Conservation (phyloP, 2,888 invertebrate species). For the Sminthurinus aureus region DNA sequence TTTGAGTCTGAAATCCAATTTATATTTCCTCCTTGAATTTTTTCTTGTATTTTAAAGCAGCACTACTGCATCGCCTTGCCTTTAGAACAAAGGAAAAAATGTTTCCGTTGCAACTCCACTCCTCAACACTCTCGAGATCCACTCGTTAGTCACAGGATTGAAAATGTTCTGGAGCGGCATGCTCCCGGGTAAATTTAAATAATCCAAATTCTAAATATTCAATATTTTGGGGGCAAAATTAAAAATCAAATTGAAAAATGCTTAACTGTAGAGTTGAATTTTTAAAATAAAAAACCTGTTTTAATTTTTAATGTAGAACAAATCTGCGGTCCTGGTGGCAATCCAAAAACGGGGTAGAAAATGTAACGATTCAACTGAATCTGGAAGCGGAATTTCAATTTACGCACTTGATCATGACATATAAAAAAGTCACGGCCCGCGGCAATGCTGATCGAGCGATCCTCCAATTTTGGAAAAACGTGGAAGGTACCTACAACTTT, state of each 20-base stretch:
- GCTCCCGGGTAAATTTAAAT: slow-evolving; percentile 71
- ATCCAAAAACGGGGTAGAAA: slow-evolving; percentile 95
- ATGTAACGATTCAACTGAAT: slow-evolving; percentile 90
- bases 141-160: slow-evolving; percentile 82
- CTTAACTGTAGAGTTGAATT: no score
- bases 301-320: no score
- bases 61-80: slow-evolving; percentile 97
- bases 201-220: no score
- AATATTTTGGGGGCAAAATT: no score
- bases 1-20: no score
- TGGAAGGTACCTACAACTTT: slow-evolving; percentile 84
- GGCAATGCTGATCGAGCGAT: slow-evolving; percentile 96
- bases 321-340: slow-evolving; percentile 93
- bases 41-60: slow-evolving; percentile 64
- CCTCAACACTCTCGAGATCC: slow-evolving; percentile 73
- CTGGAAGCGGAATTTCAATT: slow-evolving; percentile 99
- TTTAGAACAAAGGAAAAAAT: slow-evolving; percentile 83
- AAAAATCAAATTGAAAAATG: no score
- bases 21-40: no score
- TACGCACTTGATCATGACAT: slow-evolving; percentile 97
- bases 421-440: slow-evolving; percentile 98
- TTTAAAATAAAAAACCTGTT: no score
- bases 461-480: slow-evolving; percentile 92
- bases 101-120: slow-evolving; percentile 94
- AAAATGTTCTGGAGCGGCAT: slow-evolving; percentile 86